These are phyloP conservation scores for Acinonyx jubatus DNA, from an alignment of 2,113 vertebrate species.

Conservation along the genomic window DNA sequence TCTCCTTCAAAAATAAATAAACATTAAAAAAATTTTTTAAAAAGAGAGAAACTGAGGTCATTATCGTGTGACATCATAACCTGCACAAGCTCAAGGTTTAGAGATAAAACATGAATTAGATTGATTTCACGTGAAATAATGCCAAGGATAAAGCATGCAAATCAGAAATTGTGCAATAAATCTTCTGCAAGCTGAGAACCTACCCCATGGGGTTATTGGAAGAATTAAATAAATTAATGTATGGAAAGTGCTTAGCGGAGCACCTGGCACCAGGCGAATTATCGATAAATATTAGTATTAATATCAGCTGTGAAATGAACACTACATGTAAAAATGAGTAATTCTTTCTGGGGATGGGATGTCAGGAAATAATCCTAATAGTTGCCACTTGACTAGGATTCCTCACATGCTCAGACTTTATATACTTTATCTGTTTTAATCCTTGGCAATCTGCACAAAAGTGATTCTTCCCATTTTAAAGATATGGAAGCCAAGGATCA, in stretches of 20 bases:
- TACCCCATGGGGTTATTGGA: not conserved
- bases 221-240: conserved; percentile 44
- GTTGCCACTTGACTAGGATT: not conserved
- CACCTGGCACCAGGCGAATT: not conserved
- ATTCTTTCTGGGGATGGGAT: not conserved
- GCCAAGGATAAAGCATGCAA: conserved; percentile 6
- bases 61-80: not conserved
- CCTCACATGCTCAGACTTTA: not conserved
- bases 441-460: not conserved
- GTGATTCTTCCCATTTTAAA: not conserved
- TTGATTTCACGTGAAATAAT: not conserved
- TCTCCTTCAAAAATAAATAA: too few relatives aligned
- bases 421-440: not conserved
- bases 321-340: not conserved
- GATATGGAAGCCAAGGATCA: not conserved
- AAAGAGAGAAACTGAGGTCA: not conserved
- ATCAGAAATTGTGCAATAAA: not conserved
- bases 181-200: not conserved
- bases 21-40: too few relatives aligned
- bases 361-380: not conserved
- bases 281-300: conserved; percentile 58
- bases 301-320: conserved; percentile 19
- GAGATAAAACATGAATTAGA: not conserved
- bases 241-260: conserved; percentile 4
- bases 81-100: not conserved